These are phyloP conservation scores for Philereme vetulata DNA, from an alignment of 2,888 invertebrate species.

Conservation along the genomic window DNA sequence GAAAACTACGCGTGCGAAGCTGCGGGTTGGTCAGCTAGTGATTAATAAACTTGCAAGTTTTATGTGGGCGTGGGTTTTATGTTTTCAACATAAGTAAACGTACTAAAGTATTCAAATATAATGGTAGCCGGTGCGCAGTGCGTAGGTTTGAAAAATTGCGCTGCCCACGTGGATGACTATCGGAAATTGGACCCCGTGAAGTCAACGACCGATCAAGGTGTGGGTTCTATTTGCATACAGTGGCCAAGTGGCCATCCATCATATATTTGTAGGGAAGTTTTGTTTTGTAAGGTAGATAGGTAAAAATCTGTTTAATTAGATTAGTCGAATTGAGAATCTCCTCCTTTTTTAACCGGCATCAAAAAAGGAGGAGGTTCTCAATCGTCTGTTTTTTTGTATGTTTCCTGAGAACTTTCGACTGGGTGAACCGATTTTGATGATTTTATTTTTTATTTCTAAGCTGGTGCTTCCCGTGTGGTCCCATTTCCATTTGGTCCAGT, in stretches of 20 bases:
- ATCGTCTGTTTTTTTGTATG: too few relatives aligned
- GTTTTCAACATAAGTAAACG: conserved; percentile 23
- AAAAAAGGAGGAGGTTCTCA: too few relatives aligned
- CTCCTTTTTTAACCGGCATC: too few relatives aligned
- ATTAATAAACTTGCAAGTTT: too few relatives aligned
- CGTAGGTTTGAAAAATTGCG: conserved; percentile 47
- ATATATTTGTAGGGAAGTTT: conserved; percentile 38
- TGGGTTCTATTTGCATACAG: conserved; percentile 42
- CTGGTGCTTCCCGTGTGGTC: too few relatives aligned
- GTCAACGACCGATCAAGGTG: conserved; percentile 52
- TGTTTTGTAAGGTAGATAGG: conserved; percentile 21
- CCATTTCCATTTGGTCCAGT: too few relatives aligned
- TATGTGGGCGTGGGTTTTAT: conserved; percentile 17
- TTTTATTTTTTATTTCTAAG: too few relatives aligned
- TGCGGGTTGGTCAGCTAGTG: too few relatives aligned
- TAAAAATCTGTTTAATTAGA: not conserved
- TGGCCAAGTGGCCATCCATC: conserved; percentile 40
- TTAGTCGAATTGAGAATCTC: too few relatives aligned
- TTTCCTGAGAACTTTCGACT: too few relatives aligned
- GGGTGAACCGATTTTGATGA: too few relatives aligned
- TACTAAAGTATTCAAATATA: conserved; percentile 37
- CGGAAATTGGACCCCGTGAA: conserved; percentile 36
- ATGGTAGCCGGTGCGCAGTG: conserved; percentile 32
- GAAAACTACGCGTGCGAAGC: too few relatives aligned
- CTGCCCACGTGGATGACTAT: conserved; percentile 45